A percentile compares a stretch with the other conserved stretches of the same genome.
Conservation (phyloP, 2,797 vertebrate species). For the Girardinus metallicus region DNA sequence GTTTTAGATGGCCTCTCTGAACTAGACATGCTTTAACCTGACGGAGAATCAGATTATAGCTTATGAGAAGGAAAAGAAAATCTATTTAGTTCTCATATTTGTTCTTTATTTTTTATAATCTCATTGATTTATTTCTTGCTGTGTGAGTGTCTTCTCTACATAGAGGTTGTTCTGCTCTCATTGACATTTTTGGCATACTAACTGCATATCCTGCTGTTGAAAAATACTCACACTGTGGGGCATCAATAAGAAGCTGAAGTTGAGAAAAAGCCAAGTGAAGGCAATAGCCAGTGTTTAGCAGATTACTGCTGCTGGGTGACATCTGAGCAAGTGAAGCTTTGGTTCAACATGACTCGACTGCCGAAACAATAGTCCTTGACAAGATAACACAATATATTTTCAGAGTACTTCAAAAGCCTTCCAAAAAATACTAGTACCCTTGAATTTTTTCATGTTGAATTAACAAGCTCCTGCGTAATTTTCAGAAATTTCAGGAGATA, state of each 20-base stretch:
- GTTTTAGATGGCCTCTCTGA: background rate
- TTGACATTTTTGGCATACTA: slow-evolving; percentile 9
- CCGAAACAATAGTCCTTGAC: background rate
- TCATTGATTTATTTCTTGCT: background rate
- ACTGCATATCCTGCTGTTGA: slow-evolving; percentile 15
- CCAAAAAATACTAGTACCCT: background rate
- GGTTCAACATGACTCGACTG: slow-evolving; percentile 16
- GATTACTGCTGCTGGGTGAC: slow-evolving; percentile 23
- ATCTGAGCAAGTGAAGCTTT: slow-evolving; percentile 20
- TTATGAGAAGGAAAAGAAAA: background rate
- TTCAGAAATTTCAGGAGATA: background rate
- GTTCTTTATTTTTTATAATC: background rate
- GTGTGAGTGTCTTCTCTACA: background rate
- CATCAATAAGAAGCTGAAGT: slow-evolving; percentile 14
- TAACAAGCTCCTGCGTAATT: background rate
- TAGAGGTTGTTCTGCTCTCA: slow-evolving; percentile 1
- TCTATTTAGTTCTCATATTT: background rate
- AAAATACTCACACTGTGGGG: slow-evolving; percentile 2
- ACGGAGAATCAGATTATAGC: background rate
- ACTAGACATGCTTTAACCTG: slow-evolving; percentile 11
- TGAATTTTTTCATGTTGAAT: background rate
- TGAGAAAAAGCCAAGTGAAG: slow-evolving; percentile 15
- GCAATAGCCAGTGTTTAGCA: slow-evolving; percentile 4
- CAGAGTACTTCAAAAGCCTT: background rate
- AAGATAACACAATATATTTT: background rate